These are phyloP conservation scores for Platycheirus albimanus DNA, from an alignment of 2,888 invertebrate genomes.

Conservation along the genomic window DNA sequence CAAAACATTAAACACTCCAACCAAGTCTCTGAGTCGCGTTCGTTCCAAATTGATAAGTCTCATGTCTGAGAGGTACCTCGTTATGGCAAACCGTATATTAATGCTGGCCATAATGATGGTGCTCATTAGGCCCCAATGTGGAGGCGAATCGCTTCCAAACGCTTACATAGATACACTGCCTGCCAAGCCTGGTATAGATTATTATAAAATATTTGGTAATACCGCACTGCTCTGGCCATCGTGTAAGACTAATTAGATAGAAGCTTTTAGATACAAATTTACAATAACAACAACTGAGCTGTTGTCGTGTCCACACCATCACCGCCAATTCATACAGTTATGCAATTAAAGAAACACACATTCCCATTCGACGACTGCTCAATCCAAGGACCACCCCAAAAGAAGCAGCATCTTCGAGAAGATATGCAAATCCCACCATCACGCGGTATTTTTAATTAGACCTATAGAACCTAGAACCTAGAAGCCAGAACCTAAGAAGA, in stretches of 20 bases:
- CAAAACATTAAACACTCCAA: slow-evolving; percentile 71
- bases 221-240: slow-evolving; percentile 9
- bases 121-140: slow-evolving; percentile 63
- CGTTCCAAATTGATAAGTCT: slow-evolving; percentile 65
- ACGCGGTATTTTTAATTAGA: slow-evolving; percentile 63
- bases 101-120: slow-evolving; percentile 63
- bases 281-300: slow-evolving; percentile 47
- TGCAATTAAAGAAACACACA: slow-evolving; percentile 72
- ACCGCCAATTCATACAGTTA: slow-evolving; percentile 60
- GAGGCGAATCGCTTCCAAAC: slow-evolving; percentile 35
- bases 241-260: slow-evolving; percentile 67
- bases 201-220: slow-evolving; percentile 66
- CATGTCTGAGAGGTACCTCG: slow-evolving; percentile 53
- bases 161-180: slow-evolving; percentile 24
- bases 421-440: slow-evolving; percentile 63
- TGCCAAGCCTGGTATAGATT: slow-evolving; percentile 21
- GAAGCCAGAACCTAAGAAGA: slow-evolving; percentile 22
- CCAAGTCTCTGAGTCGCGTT: slow-evolving; percentile 14
- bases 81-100: slow-evolving; percentile 69
- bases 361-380: slow-evolving; percentile 50
- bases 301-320: no score
- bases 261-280: slow-evolving; percentile 29
- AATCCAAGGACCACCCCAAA: slow-evolving; percentile 59
- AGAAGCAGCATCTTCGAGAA: slow-evolving; percentile 46
- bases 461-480: slow-evolving; percentile 26